Percentiles rank a stretch among this genome's conserved stretches.
phyloP scores from a whole-genome alignment of 2,888 invertebrate genomes.

The Pseudanteris insignis region DNA sequence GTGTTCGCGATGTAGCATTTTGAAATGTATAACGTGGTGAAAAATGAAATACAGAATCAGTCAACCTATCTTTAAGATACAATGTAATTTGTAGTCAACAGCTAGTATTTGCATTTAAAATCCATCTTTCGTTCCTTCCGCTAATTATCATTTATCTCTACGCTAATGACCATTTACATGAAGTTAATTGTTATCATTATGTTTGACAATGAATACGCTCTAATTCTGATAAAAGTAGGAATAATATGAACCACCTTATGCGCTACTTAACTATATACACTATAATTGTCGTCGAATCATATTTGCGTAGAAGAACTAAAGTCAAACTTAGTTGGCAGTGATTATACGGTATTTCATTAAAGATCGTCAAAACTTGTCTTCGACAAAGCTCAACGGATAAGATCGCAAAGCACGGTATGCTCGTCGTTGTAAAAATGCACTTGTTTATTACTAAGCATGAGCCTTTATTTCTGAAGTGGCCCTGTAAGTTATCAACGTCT shows the following conservation, averaged over 20 bases:
- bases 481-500: too few species aligned
- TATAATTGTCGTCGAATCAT: constrained; percentile 45
- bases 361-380: constrained; percentile 34
- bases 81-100: constrained; percentile 47
- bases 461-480: too few species aligned
- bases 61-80: constrained; percentile 50
- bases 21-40: constrained; percentile 54
- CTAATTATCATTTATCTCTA: constrained; percentile 20
- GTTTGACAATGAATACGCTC: constrained; percentile 52
- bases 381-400: constrained; percentile 35
- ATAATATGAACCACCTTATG: constrained; percentile 46
- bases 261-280: constrained; percentile 61
- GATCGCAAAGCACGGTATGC: constrained; percentile 35
- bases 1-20: constrained; percentile 54
- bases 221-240: constrained; percentile 63
- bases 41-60: constrained; percentile 58
- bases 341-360: constrained; percentile 38
- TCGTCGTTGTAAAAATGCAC: constrained; percentile 41
- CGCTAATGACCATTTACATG: constrained; percentile 38
- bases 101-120: constrained; percentile 42
- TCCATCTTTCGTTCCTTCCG: constrained; percentile 25
- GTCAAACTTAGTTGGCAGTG: constrained; percentile 43
- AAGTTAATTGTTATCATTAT: constrained; percentile 23
- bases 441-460: constrained; percentile 35
- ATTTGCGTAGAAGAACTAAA: constrained; percentile 40